Evolutionary conservation across 2,888 invertebrate species (phyloP).

Genomic region (Amphiduros pacificus): DNA sequence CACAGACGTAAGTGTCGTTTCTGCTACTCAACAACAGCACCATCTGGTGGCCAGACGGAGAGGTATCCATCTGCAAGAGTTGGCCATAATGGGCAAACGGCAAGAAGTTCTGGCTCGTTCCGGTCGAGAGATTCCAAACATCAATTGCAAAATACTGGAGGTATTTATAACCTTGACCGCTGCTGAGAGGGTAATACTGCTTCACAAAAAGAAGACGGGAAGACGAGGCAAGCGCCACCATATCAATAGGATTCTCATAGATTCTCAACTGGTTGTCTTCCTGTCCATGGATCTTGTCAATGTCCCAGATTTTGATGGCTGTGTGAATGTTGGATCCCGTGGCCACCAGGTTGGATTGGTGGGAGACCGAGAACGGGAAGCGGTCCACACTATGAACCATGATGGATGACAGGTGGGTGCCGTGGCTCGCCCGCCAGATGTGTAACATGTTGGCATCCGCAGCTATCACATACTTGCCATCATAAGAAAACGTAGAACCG

Average conservation of each 20-base stretch:
- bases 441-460: constrained; percentile 23
- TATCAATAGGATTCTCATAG: constrained; percentile 32
- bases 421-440: constrained; percentile 26
- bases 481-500: constrained; percentile 22
- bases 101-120: constrained; percentile 21
- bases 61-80: constrained; percentile 30
- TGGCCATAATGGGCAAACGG: constrained; percentile 32
- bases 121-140: constrained; percentile 34
- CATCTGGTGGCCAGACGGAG: constrained; percentile 24
- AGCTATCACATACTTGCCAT: constrained; percentile 26
- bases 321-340: constrained; percentile 33
- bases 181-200: constrained; percentile 30
- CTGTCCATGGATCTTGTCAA: constrained; percentile 27
- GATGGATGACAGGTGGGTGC: constrained; percentile 20
- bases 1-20: constrained; percentile 23
- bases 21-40: constrained; percentile 28
- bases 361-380: constrained; percentile 30
- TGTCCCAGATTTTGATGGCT: constrained; percentile 34
- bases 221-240: constrained; percentile 22
- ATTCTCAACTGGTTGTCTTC: constrained; percentile 7
- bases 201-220: constrained; percentile 28
- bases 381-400: constrained; percentile 23
- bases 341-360: constrained; percentile 23
- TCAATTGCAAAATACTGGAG: constrained; percentile 42
- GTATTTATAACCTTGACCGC: constrained; percentile 36